These are phyloP conservation scores for Rhynchonycteris naso DNA, from an alignment of 2,797 vertebrate species.

Conservation along the genomic window DNA sequence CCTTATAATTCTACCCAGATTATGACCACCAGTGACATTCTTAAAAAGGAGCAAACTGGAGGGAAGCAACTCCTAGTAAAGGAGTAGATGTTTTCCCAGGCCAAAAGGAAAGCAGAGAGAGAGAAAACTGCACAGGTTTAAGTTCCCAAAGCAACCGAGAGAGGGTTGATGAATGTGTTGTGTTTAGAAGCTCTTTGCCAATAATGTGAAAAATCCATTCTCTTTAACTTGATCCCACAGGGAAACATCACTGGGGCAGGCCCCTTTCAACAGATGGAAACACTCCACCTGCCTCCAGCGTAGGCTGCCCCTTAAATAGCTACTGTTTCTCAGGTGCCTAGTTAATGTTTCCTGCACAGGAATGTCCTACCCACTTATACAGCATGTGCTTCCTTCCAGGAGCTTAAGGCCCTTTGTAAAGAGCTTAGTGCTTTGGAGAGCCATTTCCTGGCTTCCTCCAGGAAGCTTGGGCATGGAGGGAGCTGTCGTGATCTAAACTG, in stretches of 20 bases:
- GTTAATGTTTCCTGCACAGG: constrained; percentile 39
- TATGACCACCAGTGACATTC: not conserved
- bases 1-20: not conserved
- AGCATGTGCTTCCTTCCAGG: not conserved
- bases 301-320: constrained; percentile 21
- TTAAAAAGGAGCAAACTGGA: not conserved
- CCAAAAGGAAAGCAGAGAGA: not conserved
- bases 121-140: not conserved
- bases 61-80: not conserved
- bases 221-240: constrained; percentile 62
- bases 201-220: constrained; percentile 60
- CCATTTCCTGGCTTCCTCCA: constrained; percentile 26
- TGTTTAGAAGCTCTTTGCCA: constrained; percentile 40
- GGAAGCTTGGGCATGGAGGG: not conserved
- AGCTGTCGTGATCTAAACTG: not conserved
- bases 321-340: constrained; percentile 35
- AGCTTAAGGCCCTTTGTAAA: constrained; percentile 51
- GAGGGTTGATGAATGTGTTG: constrained; percentile 35
- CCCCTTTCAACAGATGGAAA: constrained; percentile 54
- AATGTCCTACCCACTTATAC: constrained; percentile 32
- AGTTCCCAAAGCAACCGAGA: not conserved
- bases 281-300: constrained; percentile 51
- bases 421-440: constrained; percentile 49
- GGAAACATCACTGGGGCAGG: constrained; percentile 8
- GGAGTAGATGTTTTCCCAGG: not conserved